Conservation (phyloP, 1,140 invertebrate species). For the Eufriesea mexicana region DNA sequence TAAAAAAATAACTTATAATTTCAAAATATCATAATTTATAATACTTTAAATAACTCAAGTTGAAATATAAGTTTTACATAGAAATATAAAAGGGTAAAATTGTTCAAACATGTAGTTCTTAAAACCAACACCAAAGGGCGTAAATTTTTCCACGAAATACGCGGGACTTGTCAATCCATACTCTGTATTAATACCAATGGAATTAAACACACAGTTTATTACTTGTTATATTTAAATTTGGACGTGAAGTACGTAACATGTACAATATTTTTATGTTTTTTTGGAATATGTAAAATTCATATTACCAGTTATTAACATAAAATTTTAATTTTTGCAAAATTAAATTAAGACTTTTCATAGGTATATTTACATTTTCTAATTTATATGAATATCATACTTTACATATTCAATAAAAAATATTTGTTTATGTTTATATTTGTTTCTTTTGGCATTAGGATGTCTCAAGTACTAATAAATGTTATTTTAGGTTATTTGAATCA, state of each 20-base stretch:
- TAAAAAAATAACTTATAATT: background rate
- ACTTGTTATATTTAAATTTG: constrained; percentile 22
- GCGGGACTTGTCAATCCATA: constrained; percentile 22
- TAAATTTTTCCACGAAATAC: constrained; percentile 31
- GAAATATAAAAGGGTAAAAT: background rate
- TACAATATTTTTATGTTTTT: background rate
- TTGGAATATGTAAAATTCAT: background rate
- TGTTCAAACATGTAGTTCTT: constrained; percentile 9
- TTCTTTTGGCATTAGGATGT: background rate
- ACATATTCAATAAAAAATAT: background rate
- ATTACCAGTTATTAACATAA: background rate
- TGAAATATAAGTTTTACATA: background rate
- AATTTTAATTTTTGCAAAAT: background rate
- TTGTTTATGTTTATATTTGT: background rate
- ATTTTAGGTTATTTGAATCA: constrained; percentile 27
- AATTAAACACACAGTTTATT: background rate
- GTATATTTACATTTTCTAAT: background rate
- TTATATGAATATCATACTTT: background rate
- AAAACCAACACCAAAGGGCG: constrained; percentile 14
- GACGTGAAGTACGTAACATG: constrained; percentile 8
- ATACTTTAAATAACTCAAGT: background rate
- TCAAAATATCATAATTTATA: background rate
- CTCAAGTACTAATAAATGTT: background rate
- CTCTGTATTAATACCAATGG: constrained; percentile 3
- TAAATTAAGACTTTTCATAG: background rate